Conservation (phyloP, 2,797 vertebrate species). For the Merluccius polli region DNA sequence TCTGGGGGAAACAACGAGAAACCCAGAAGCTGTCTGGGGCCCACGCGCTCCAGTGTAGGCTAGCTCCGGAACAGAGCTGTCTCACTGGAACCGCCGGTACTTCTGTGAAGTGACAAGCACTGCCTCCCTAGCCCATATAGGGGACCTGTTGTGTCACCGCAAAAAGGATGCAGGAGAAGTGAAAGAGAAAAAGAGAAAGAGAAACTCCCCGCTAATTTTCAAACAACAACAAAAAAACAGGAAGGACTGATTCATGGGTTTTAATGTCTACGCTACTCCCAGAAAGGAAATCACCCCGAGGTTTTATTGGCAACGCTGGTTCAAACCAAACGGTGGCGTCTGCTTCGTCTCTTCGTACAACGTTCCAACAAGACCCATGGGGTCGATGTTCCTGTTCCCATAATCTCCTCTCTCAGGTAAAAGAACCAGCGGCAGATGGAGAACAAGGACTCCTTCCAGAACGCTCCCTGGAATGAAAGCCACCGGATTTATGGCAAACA, state of each 20-base stretch:
- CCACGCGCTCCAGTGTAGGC: constrained; percentile 28
- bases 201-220: not conserved
- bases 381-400: constrained; percentile 24
- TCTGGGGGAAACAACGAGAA: constrained; percentile 37
- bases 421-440: constrained; percentile 46
- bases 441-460: constrained; percentile 36
- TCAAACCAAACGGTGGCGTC: not conserved
- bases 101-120: not conserved
- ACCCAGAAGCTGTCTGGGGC: constrained; percentile 32
- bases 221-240: constrained; percentile 4
- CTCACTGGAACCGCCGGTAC: not conserved
- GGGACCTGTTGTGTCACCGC: not conserved
- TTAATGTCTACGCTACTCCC: constrained; percentile 3
- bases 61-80: not conserved
- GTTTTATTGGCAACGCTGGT: not conserved
- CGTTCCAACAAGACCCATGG: constrained; percentile 24
- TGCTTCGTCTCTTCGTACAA: not conserved
- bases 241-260: constrained; percentile 14
- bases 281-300: constrained; percentile 9
- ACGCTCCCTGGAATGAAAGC: constrained; percentile 39
- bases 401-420: constrained; percentile 27
- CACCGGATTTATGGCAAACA: constrained; percentile 61
- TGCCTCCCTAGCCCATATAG: not conserved
- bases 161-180: not conserved
- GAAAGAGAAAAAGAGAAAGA: not conserved